A percentile compares a stretch with the other conserved stretches of the same genome.
Conservation (phyloP, 1,140 invertebrate genomes). For the Meloidogyne exigua region DNA sequence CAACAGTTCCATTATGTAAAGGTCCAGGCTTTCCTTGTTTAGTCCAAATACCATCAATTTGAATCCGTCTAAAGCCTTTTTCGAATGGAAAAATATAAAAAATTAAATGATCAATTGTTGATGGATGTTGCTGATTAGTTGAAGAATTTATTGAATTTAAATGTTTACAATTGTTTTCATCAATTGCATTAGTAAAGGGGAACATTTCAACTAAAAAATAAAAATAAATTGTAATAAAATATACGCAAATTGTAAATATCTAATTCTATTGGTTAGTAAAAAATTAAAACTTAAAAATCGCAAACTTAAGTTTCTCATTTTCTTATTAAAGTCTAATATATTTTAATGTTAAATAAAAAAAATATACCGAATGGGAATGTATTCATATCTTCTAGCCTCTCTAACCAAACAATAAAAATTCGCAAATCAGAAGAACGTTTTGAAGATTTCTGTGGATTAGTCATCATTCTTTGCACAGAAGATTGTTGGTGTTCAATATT, state of each 20-base stretch:
- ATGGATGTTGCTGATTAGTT: neutral
- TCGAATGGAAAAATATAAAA: conserved; percentile 42
- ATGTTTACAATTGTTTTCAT: neutral
- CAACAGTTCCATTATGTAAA: conserved; percentile 48
- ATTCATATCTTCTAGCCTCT: conserved; percentile 45
- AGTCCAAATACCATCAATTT: conserved; percentile 49
- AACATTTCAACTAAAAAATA: conserved; percentile 20
- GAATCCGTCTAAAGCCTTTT: conserved; percentile 35
- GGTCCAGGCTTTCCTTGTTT: conserved; percentile 49
- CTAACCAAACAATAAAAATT: conserved; percentile 50
- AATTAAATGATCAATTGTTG: conserved; percentile 22
- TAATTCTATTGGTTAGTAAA: no score
- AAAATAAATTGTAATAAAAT: no score
- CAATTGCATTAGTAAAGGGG: conserved; percentile 10
- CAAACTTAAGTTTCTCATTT: no score
- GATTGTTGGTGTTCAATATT: conserved; percentile 14
- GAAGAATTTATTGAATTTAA: neutral
- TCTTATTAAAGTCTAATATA: neutral
- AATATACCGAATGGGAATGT: conserved; percentile 40
- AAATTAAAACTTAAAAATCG: neutral
- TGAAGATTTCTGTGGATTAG: neutral
- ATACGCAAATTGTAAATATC: no score
- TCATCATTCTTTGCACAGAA: neutral
- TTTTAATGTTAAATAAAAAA: neutral
- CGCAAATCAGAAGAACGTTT: conserved; percentile 43